Base-by-base conservation (phyloP, 2,888 invertebrate species). In the Uropetala carovei region DNA sequence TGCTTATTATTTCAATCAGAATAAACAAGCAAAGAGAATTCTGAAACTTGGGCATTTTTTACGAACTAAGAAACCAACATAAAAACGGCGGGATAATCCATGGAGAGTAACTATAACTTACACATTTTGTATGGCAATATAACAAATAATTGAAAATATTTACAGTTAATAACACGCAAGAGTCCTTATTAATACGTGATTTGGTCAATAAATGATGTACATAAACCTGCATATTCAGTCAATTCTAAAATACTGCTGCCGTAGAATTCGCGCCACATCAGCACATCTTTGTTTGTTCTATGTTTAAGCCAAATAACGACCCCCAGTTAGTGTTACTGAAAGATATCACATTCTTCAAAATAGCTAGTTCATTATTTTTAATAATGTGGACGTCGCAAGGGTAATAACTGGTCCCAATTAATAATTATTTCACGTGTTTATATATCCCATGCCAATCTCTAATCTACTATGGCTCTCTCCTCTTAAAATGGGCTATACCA, bases 221-320 rank as follows among this genome's bases (percentile, higher is more conserved):
- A 43, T 43, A 43, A 43, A 43, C 43, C 5, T 43, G 43, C 43
- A 43, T 43, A 43, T 0, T n/a, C 68, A n/a, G 22, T 68, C 5
- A 27, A 75, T 27, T 75, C 75, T 11, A 10, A 75, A 27, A 75
- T 75, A 68, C 56, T 9, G n/a, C 18, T n/a, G 13, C n/a, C 8
- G n/a, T 27, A 43, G 30, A 64, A 64, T 89, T 89, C 89, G 89
- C 89, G 89, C 89, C 89, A 89, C 89, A 89, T 89, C 89, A 89
- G 64, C 89, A 89, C 3, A 89, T 64, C 43, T 43, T 18, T 89
- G 64, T 89, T 89, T 64, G 68, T 56, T 56, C 11, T 18, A 60
- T 18, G 27, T 43, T 18, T n/a, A 18, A 43, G 4, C 18, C 9
- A 11, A 86, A 43, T 68, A n/a, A 43, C n/a, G 83, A 83, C 4